Base-by-base conservation (phyloP, 2,888 invertebrate species). In the Polyommatus icarus region DNA sequence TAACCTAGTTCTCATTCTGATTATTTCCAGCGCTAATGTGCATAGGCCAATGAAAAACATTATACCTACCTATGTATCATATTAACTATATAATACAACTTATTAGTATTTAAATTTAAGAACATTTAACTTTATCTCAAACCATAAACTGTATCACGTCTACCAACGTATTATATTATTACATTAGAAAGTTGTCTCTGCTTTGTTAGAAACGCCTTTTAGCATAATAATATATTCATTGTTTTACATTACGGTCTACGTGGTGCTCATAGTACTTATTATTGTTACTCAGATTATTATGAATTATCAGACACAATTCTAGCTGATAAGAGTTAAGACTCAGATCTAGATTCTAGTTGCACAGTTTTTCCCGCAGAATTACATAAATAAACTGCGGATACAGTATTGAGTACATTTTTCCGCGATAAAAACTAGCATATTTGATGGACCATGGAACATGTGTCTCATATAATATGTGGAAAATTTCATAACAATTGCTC, bases 161-260 rank as follows among this genome's bases (percentile, higher is more conserved):
- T 18, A 61, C 59, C 59, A 20, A 32, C 67, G 67, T 67, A 18
- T 32, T 12, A 32, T 2, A 32, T 67, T 15, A 67, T 29, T 29
- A 67, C 67, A 67, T 29, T 67, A 67, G 67, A 67, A 67, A 67
- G 29, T 67, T 29, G 29, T 32, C 5, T 15, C 24, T 24, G 10
- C 20, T 61, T 61, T 29, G 15, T 29, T 29, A 50, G 54, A 54
- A 29, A 29, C 67, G 67, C 29, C 67, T 12, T 32, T 67, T 67
- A 32, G 67, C 67, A 67, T 67, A 24, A 3, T 61, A 67, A 29
- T 67, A 67, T 61, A 24, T 24, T 67, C 61, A 29, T 67, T 67
- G 24, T 67, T 67, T 10, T 67, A 15, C 61, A 24, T n/a, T n/a
- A n/a, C n/a, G n/a, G n/a, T n/a, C 24, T 3, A 20, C 10, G 10